Percentiles rank a stretch among this genome's conserved stretches.
Conservation (phyloP, 2,888 invertebrate genomes). For the Drosophila stalkeri region DNA sequence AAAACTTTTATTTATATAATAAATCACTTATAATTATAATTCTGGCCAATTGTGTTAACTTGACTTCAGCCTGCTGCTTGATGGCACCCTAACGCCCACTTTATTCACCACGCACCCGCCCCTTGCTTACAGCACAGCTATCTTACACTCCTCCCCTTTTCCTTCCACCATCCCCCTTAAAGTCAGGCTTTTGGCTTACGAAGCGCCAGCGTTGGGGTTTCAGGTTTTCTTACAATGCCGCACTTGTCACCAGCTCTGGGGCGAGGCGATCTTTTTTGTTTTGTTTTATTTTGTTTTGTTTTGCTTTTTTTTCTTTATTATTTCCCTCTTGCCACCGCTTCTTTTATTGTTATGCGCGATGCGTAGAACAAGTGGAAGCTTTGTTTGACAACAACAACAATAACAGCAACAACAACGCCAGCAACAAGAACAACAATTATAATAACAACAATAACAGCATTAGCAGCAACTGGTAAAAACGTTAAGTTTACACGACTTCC, state of each 20-base stretch:
- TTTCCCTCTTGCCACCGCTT: conserved; percentile 23
- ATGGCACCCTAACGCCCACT: not conserved
- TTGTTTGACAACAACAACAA: conserved; percentile 79
- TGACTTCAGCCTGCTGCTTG: not conserved
- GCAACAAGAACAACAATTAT: conserved; percentile 50
- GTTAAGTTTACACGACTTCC: conserved; percentile 80
- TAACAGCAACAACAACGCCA: conserved; percentile 53
- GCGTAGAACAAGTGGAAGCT: conserved; percentile 83
- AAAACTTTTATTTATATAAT: not conserved
- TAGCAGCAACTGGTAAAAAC: conserved; percentile 61
- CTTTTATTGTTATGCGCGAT: conserved; percentile 69
- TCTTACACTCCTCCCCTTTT: not conserved
- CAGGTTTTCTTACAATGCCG: conserved; percentile 71
- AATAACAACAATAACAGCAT: conserved; percentile 56
- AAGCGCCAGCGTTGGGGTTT: conserved; percentile 28
- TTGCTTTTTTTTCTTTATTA: conserved; percentile 35
- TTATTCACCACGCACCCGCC: not conserved
- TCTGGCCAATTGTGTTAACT: not conserved
- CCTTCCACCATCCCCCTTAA: not conserved
- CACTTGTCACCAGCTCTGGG: conserved; percentile 70
- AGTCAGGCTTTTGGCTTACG: not conserved
- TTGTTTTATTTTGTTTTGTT: conserved; percentile 31
- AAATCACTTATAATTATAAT: not conserved
- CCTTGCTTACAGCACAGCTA: not conserved
- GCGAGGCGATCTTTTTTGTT: conserved; percentile 41